phyloP scores from a whole-genome alignment of 2,113 vertebrate genomes.

The Cichladusa arquata region DNA sequence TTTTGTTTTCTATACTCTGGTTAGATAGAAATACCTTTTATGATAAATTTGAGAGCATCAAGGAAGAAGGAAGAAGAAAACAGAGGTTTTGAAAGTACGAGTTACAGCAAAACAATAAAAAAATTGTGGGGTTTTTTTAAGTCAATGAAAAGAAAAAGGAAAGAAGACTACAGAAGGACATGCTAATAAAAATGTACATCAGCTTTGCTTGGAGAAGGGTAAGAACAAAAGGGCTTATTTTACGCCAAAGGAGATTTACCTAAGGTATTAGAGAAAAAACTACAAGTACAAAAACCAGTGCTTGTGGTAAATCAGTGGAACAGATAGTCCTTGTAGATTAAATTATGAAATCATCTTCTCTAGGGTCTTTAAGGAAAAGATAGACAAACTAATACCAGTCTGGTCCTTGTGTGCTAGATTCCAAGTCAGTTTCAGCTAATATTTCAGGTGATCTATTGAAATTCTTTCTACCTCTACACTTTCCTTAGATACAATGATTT shows the following conservation, averaged over 20 bases:
- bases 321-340: neutral
- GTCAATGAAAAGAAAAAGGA: too few species aligned
- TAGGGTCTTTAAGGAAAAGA: neutral
- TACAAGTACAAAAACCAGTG: neutral
- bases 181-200: neutral
- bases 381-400: neutral
- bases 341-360: neutral
- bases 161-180: neutral
- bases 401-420: neutral
- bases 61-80: neutral
- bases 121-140: accelerated
- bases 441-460: neutral
- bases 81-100: neutral
- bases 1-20: neutral
- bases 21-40: neutral
- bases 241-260: neutral
- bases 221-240: neutral
- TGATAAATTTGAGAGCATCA: neutral
- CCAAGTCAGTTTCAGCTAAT: neutral
- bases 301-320: neutral
- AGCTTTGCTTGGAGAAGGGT: neutral
- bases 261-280: neutral
- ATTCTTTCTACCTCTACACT: neutral
- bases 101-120: neutral
- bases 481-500: neutral